phyloP scores from a whole-genome alignment of 2,797 vertebrate species.

The Macropus fuliginosus region DNA sequence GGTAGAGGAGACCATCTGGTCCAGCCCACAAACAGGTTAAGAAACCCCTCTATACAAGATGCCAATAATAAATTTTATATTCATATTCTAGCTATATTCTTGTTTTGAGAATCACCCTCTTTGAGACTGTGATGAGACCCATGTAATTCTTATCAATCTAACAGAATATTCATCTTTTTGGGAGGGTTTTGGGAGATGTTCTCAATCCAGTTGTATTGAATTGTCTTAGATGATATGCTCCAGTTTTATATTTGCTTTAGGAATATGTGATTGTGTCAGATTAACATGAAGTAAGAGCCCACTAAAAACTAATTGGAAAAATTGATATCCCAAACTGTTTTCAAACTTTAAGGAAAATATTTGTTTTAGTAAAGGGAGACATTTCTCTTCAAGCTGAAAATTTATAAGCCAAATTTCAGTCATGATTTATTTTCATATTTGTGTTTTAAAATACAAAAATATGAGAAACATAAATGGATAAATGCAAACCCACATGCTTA shows the following conservation, averaged over 20 bases:
- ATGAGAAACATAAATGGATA: not conserved
- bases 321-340: constrained; percentile 11
- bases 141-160: not conserved
- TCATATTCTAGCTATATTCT: not conserved
- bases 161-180: not conserved
- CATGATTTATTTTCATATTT: not conserved
- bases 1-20: not conserved
- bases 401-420: constrained; percentile 36
- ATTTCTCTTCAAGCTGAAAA: constrained; percentile 42
- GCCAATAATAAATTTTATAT: not conserved
- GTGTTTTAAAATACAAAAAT: not conserved
- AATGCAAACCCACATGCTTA: not conserved
- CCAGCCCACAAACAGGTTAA: not conserved
- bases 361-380: not conserved
- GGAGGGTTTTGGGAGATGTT: not conserved
- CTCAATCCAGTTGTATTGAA: constrained; percentile 25
- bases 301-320: constrained; percentile 19
- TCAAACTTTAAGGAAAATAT: constrained; percentile 38
- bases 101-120: constrained; percentile 25
- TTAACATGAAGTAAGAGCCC: not conserved
- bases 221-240: not conserved
- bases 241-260: constrained; percentile 48
- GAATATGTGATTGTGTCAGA: constrained; percentile 13
- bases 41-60: not conserved
- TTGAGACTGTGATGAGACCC: constrained; percentile 1